Conservation (phyloP, 2,797 vertebrate genomes). For the Heteromormyrus szaboi region DNA sequence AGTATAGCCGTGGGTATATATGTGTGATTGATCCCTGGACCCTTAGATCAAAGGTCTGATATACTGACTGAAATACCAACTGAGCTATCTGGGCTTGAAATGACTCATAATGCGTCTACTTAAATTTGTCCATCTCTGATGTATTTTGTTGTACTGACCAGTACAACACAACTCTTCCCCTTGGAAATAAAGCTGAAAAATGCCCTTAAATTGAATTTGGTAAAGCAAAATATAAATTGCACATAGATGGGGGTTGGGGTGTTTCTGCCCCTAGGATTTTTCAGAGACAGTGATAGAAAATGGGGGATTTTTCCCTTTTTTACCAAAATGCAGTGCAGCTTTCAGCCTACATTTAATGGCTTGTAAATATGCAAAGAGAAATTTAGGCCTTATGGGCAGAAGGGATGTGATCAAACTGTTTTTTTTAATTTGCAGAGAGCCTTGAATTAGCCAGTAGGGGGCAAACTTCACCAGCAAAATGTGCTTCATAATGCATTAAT, state of each 20-base stretch:
- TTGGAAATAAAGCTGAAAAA: neutral
- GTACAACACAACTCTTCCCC: neutral
- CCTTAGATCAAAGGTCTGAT: neutral
- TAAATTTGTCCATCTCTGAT: neutral
- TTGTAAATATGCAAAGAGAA: neutral
- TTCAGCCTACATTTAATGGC: neutral
- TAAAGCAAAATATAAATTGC: neutral
- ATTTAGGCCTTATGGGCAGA: neutral
- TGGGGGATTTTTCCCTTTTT: neutral
- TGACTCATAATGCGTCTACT: neutral
- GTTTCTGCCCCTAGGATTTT: neutral
- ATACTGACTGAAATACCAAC: neutral
- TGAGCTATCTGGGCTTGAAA: neutral
- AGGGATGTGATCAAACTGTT: neutral
- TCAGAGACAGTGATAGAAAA: neutral
- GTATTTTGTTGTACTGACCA: neutral
- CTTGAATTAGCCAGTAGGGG: neutral
- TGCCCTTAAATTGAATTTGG: neutral
- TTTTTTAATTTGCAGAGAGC: neutral
- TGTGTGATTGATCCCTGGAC: neutral
- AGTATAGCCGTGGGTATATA: neutral
- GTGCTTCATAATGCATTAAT: neutral
- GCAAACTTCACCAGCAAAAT: neutral
- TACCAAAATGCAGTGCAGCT: neutral
- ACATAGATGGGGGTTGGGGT: neutral